Conservation (phyloP, 2,888 invertebrate species). For the Orthosia gothica region DNA sequence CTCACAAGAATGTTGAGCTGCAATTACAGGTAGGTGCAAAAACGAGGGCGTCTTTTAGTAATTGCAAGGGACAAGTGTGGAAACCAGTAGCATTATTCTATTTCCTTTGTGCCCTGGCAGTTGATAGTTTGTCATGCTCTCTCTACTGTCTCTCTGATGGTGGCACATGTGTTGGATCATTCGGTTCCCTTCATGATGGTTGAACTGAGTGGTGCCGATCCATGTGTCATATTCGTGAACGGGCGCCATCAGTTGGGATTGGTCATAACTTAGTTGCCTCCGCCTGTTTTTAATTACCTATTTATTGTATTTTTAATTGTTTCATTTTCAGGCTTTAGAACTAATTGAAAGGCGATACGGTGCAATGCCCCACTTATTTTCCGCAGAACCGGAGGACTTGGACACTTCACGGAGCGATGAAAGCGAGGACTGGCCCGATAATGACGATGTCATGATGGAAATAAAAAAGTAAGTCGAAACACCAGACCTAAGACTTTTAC, state of each 20-base stretch:
- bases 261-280: too few relatives aligned
- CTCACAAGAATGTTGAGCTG: conserved; percentile 97
- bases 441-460: conserved; percentile 92
- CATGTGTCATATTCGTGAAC: too few relatives aligned
- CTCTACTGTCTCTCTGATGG: too few relatives aligned
- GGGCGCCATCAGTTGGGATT: too few relatives aligned
- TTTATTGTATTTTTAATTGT: too few relatives aligned
- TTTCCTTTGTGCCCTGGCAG: too few relatives aligned
- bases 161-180: too few relatives aligned
- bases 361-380: conserved; percentile 92
- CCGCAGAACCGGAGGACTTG: conserved; percentile 85
- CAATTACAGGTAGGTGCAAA: conserved; percentile 92
- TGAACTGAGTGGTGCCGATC: too few relatives aligned
- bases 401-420: conserved; percentile 82
- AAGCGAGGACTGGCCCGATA: conserved; percentile 85
- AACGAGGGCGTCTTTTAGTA: background rate
- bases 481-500: background rate
- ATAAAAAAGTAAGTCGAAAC: conserved; percentile 89
- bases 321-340: conserved; percentile 94
- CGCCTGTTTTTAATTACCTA: too few relatives aligned
- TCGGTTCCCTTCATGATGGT: too few relatives aligned
- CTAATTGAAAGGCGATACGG: conserved; percentile 95
- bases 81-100: too few relatives aligned
- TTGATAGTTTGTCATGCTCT: too few relatives aligned
- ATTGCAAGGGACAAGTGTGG: background rate